Percentiles rank a stretch among this genome's conserved stretches.
Evolutionary conservation across 2,888 invertebrate species (phyloP).

Genomic region (Protodeltote pygarga): DNA sequence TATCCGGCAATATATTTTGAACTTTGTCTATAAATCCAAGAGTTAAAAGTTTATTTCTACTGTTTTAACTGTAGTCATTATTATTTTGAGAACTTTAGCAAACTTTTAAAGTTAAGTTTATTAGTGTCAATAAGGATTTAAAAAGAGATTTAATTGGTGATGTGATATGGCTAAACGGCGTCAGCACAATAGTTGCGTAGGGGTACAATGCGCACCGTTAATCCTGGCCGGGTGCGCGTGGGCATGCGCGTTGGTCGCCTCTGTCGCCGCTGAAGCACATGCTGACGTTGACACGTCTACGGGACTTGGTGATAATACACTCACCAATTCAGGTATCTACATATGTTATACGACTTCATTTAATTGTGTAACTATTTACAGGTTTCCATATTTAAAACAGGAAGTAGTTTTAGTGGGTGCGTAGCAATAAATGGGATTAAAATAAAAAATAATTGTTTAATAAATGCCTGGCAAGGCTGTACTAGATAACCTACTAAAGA

Average conservation of each 20-base stretch:
- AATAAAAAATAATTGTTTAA: no score
- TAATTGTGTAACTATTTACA: no score
- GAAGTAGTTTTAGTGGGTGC: no score
- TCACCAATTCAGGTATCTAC: slow-evolving; percentile 78
- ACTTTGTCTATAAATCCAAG: slow-evolving; percentile 19
- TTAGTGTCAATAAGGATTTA: slow-evolving; percentile 41
- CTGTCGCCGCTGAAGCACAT: slow-evolving; percentile 64
- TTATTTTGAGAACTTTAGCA: slow-evolving; percentile 27
- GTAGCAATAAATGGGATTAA: no score
- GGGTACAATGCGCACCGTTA: slow-evolving; percentile 56
- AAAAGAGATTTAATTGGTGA: slow-evolving; percentile 66
- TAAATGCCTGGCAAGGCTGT: no score
- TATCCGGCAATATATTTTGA: slow-evolving; percentile 17
- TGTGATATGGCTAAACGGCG: slow-evolving; percentile 80
- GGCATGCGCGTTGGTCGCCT: slow-evolving; percentile 76
- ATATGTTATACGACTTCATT: background rate
- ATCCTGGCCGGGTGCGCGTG: slow-evolving; percentile 74
- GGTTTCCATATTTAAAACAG: no score
- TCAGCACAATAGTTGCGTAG: slow-evolving; percentile 51
- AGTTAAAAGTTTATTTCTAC: slow-evolving; percentile 33
- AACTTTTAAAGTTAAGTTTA: slow-evolving; percentile 45
- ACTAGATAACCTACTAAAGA: no score
- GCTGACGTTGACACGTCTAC: slow-evolving; percentile 83
- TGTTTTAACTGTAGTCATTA: slow-evolving; percentile 20
- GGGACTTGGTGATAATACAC: slow-evolving; percentile 80